These are phyloP conservation scores for Melitaea athalia DNA, from an alignment of 2,888 invertebrate genomes.

Conservation along the genomic window DNA sequence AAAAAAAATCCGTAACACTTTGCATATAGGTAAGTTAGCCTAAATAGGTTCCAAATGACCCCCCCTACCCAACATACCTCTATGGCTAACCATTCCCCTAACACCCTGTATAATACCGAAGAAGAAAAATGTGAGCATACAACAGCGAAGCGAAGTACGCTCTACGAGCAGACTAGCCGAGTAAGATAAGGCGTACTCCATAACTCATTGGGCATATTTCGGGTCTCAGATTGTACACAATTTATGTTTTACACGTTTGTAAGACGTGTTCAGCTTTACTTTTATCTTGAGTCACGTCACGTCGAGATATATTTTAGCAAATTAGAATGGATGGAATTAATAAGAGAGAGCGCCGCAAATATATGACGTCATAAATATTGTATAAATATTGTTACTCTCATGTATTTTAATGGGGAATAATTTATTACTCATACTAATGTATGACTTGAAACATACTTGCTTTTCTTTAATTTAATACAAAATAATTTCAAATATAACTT, in stretches of 20 bases:
- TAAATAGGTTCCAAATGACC: too few relatives aligned
- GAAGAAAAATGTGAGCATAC: background rate
- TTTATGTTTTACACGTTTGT: constrained; percentile 45
- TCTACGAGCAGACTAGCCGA: constrained; percentile 30
- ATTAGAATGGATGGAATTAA: constrained; percentile 14
- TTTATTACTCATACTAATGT: background rate
- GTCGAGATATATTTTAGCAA: constrained; percentile 13
- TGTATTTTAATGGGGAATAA: background rate
- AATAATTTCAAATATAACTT: too few relatives aligned
- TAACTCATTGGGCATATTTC: constrained; percentile 50
- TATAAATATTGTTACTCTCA: constrained; percentile 2
- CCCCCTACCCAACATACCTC: too few relatives aligned
- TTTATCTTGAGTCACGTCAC: constrained; percentile 31
- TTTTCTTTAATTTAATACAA: too few relatives aligned
- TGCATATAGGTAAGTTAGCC: too few relatives aligned
- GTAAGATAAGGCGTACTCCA: constrained; percentile 46
- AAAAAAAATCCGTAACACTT: too few relatives aligned
- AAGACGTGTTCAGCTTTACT: constrained; percentile 36
- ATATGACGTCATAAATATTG: background rate
- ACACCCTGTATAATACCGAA: too few relatives aligned
- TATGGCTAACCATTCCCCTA: too few relatives aligned
- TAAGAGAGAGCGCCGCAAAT: background rate
- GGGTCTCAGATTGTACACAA: constrained; percentile 47
- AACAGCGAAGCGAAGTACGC: background rate
- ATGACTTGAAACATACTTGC: too few relatives aligned